These are phyloP conservation scores for Oreortyx pictus DNA, from an alignment of 2,797 vertebrate genomes.

Conservation along the genomic window DNA sequence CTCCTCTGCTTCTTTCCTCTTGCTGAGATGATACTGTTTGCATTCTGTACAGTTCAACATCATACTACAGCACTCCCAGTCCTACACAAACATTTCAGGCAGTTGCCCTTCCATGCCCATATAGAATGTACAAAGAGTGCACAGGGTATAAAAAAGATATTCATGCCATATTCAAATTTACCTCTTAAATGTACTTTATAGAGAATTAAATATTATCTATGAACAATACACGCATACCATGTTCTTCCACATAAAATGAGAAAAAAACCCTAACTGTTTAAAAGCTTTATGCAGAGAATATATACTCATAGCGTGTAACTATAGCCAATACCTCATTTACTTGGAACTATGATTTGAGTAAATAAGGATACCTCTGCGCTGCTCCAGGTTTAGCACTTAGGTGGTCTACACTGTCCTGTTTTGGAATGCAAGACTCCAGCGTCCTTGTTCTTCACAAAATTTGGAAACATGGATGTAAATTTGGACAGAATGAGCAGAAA, in stretches of 20 bases:
- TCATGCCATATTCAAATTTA: not conserved
- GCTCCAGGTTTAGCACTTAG: conserved; percentile 83
- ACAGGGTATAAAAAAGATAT: not conserved
- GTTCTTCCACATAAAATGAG: not conserved
- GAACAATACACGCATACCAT: not conserved
- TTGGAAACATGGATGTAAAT: conserved; percentile 81
- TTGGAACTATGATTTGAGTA: conserved; percentile 49
- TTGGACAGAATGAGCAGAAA: conserved; percentile 73
- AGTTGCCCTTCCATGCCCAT: not conserved
- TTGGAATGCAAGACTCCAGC: conserved; percentile 77
- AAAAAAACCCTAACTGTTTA: not conserved
- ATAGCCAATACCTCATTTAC: conserved; percentile 17
- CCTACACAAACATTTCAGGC: not conserved
- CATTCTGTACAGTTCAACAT: not conserved
- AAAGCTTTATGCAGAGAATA: not conserved
- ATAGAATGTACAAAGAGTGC: fast-evolving
- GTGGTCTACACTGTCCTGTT: conserved; percentile 85
- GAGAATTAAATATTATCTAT: not conserved
- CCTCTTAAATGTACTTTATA: not conserved
- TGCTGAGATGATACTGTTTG: not conserved
- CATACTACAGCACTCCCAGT: not conserved
- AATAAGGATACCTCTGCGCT: conserved; percentile 76
- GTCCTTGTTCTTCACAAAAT: conserved; percentile 83
- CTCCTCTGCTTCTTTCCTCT: not conserved
- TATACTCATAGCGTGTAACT: not conserved